These are phyloP conservation scores for Drosophila sturtevanti DNA, from an alignment of 1,140 invertebrate species.

Conservation along the genomic window DNA sequence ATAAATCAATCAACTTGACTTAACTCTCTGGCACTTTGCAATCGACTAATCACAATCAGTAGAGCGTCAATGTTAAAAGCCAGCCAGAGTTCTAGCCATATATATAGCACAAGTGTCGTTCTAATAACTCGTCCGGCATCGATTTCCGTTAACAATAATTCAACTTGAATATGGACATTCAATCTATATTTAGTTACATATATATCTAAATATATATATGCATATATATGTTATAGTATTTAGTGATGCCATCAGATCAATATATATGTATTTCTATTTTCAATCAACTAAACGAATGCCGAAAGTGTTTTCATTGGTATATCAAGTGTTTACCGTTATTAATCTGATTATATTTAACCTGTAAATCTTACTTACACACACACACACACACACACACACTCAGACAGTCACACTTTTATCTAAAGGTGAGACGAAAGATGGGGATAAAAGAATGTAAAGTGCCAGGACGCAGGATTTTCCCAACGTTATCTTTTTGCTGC, in stretches of 20 bases:
- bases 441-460: constrained; percentile 1
- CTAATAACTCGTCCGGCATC: constrained; percentile 67
- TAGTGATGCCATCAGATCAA: too few species aligned
- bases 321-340: constrained; percentile 73
- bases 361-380: constrained; percentile 10
- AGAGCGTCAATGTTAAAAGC: not conserved
- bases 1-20: constrained; percentile 50
- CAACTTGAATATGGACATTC: constrained; percentile 65
- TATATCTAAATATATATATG: too few species aligned
- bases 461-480: not conserved
- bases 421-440: not conserved
- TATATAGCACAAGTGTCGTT: constrained; percentile 33
- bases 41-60: constrained; percentile 36
- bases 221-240: too few species aligned
- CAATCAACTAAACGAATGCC: constrained; percentile 44
- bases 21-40: constrained; percentile 6
- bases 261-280: constrained; percentile 12
- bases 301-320: constrained; percentile 30
- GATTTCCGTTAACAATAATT: constrained; percentile 78
- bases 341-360: constrained; percentile 75
- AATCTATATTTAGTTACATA: constrained; percentile 60
- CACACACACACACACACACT: not conserved
- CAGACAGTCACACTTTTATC: not conserved
- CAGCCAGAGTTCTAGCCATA: not conserved
- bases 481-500: constrained; percentile 39